A percentile compares a stretch with the other conserved stretches of the same genome.
Conservation (phyloP, 1,140 invertebrate genomes). For the Pararge aegeria region DNA sequence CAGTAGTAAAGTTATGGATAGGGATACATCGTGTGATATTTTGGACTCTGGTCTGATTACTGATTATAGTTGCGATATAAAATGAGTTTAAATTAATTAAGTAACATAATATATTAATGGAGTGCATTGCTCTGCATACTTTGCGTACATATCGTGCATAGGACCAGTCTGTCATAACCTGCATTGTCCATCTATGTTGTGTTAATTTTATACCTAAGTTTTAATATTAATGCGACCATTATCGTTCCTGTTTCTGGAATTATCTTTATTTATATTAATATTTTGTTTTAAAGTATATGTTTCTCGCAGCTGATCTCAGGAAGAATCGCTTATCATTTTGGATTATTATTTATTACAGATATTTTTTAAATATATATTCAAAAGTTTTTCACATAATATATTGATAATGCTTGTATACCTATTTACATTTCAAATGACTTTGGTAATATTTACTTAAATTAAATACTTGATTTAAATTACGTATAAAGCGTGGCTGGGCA, state of each 20-base stretch:
- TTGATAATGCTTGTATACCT: background rate
- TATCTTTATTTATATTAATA: slow-evolving; percentile 1
- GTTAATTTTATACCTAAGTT: slow-evolving; percentile 13
- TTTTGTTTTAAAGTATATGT: background rate
- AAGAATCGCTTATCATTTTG: background rate
- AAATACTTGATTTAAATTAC: slow-evolving; percentile 15
- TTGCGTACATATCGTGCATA: no score
- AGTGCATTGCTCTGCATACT: no score
- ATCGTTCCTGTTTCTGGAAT: background rate
- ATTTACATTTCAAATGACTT: background rate
- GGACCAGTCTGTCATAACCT: no score
- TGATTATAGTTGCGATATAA: no score
- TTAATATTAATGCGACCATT: slow-evolving; percentile 4
- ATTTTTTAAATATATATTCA: no score
- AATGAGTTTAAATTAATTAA: no score
- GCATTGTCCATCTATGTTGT: slow-evolving; percentile 12
- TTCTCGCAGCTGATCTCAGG: slow-evolving; percentile 15
- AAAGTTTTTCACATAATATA: no score
- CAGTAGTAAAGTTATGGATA: no score
- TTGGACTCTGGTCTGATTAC: no score
- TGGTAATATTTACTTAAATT: slow-evolving; percentile 30
- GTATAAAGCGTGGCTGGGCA: slow-evolving; percentile 11
- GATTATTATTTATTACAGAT: slow-evolving; percentile 5
- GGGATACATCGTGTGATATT: no score
- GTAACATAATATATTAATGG: no score